These are phyloP conservation scores for Sylvia atricapilla DNA, from an alignment of 2,113 vertebrate species.

Conservation along the genomic window DNA sequence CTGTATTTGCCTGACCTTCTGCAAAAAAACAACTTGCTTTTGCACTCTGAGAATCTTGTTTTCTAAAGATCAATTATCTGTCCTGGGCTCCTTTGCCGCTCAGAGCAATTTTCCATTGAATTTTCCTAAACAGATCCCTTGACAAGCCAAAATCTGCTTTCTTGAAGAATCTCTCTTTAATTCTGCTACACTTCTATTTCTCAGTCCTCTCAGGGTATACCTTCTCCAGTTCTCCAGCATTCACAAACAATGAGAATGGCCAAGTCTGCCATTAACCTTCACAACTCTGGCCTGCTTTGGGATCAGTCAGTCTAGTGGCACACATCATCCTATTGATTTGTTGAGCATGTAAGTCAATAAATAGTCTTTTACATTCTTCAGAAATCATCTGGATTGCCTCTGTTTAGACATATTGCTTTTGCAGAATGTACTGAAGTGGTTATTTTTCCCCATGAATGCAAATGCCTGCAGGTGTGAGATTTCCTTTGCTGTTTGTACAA, in stretches of 20 bases:
- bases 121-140: background rate
- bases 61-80: background rate
- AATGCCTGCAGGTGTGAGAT: background rate
- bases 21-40: background rate
- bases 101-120: background rate
- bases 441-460: background rate
- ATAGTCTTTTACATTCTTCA: background rate
- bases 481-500: background rate
- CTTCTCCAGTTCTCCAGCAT: background rate
- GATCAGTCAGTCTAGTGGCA: background rate
- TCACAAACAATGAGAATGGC: background rate
- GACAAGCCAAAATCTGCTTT: background rate
- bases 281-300: background rate
- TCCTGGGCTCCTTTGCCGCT: background rate
- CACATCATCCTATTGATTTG: rapidly evolving
- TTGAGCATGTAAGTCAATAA: background rate
- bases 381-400: background rate
- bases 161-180: background rate
- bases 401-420: background rate
- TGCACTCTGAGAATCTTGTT: background rate
- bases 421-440: background rate
- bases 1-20: background rate
- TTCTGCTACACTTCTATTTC: background rate
- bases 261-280: background rate
- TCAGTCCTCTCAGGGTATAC: background rate